Conservation (phyloP, 2,888 invertebrate genomes). For the Eupithecia vulgata region DNA sequence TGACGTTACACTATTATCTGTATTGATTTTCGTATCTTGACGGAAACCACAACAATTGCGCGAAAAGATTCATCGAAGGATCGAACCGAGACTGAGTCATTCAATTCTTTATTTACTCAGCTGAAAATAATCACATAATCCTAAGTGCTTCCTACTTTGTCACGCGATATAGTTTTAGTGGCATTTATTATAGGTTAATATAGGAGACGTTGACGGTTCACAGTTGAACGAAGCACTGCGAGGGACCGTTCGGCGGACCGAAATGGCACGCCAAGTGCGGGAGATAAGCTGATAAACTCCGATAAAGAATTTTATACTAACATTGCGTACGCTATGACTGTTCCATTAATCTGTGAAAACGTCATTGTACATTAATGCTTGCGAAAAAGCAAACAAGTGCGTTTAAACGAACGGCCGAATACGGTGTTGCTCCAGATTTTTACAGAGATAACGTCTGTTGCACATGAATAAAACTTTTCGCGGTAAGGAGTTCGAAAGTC, state of each 20-base stretch:
- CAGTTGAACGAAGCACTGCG: constrained; percentile 66
- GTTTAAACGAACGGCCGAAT: constrained; percentile 18
- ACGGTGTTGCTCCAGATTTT: constrained; percentile 32
- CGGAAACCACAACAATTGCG: constrained; percentile 46
- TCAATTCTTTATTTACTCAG: constrained; percentile 48
- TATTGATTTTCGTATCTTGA: constrained; percentile 42
- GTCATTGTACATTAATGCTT: constrained; percentile 25
- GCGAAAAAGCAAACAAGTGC: constrained; percentile 26
- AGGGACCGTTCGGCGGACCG: constrained; percentile 65
- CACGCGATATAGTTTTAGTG: constrained; percentile 46
- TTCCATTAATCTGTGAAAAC: constrained; percentile 44
- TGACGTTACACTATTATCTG: constrained; percentile 30
- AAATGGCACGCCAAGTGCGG: constrained; percentile 73
- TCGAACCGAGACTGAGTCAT: constrained; percentile 51
- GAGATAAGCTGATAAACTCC: constrained; percentile 81
- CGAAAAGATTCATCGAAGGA: constrained; percentile 43
- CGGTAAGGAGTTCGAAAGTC: constrained; percentile 57
- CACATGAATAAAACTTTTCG: constrained; percentile 38
- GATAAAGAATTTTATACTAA: constrained; percentile 70
- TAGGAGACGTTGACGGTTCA: constrained; percentile 60
- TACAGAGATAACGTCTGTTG: constrained; percentile 24
- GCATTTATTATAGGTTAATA: constrained; percentile 49
- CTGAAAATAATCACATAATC: constrained; percentile 25
- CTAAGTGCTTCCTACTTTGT: constrained; percentile 37
- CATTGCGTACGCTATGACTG: constrained; percentile 63